A percentile compares a stretch with the other conserved stretches of the same genome.
Conservation (phyloP, 2,888 invertebrate species). For the Clostera curtula region DNA sequence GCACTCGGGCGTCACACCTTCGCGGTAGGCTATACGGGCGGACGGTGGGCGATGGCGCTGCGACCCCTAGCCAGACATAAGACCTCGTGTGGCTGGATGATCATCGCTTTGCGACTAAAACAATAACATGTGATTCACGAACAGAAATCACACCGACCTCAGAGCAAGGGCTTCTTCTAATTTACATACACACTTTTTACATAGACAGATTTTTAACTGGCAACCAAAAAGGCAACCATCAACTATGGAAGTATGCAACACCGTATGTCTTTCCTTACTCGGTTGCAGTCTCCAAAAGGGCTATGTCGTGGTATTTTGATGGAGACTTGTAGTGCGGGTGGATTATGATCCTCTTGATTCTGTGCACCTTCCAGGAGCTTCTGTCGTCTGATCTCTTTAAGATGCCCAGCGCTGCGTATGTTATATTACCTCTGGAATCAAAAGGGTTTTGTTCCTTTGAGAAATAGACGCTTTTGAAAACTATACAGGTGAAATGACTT, state of each 20-base stretch:
- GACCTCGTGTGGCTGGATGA: too few species aligned
- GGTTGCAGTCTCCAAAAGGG: constrained; percentile 30
- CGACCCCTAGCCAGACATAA: too few species aligned
- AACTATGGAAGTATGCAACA: neutral
- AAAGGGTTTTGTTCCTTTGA: neutral
- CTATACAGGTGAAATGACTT: constrained; percentile 2
- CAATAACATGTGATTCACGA: too few species aligned
- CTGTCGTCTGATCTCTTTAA: too few species aligned
- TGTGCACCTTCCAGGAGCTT: constrained; percentile 20
- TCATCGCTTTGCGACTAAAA: too few species aligned
- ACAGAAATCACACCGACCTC: too few species aligned
- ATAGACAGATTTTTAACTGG: neutral
- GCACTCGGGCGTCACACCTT: too few species aligned
- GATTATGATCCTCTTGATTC: constrained; percentile 21
- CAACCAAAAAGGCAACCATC: neutral
- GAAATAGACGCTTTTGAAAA: neutral
- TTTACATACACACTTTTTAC: too few species aligned
- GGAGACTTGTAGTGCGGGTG: constrained; percentile 33
- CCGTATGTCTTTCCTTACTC: constrained; percentile 27
- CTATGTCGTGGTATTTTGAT: constrained; percentile 36
- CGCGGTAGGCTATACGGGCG: too few species aligned
- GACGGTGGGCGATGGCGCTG: too few species aligned
- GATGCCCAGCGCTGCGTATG: constrained; percentile 19
- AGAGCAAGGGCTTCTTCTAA: too few species aligned
- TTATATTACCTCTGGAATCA: constrained; percentile 24